Conservation (phyloP, 92 coral and sea anemone genomes). For the Hydrozoanthus gracilis region DNA sequence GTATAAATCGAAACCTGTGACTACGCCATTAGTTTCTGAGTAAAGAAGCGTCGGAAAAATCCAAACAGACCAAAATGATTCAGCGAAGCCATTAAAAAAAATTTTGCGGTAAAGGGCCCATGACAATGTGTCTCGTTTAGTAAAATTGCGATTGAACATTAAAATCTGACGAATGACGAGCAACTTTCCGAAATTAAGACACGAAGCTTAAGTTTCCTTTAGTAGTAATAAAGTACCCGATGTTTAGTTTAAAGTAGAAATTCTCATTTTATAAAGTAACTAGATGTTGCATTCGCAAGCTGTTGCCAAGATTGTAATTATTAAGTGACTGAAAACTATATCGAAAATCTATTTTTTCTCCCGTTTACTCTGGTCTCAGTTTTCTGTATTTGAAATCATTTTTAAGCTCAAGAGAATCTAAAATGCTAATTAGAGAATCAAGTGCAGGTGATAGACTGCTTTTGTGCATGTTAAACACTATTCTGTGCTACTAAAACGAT, state of each 20-base stretch:
- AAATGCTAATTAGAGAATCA: constrained; percentile 17
- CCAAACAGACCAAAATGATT: background rate
- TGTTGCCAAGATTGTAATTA: background rate
- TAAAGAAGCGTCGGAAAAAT: too few species aligned
- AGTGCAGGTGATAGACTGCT: background rate
- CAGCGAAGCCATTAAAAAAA: background rate
- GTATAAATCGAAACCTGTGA: too few species aligned
- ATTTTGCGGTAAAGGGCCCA: background rate
- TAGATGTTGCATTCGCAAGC: too few species aligned
- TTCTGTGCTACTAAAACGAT: background rate
- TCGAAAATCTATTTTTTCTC: background rate
- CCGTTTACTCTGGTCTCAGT: background rate
- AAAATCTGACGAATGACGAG: background rate
- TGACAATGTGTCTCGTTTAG: background rate
- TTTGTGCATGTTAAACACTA: background rate
- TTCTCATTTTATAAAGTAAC: too few species aligned
- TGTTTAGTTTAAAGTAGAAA: background rate
- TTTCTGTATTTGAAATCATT: background rate
- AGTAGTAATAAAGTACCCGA: background rate
- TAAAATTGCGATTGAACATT: background rate
- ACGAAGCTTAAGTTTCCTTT: background rate
- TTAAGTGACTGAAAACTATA: background rate
- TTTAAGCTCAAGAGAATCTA: background rate
- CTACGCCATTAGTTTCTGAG: too few species aligned
- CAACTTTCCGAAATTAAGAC: background rate